Evolutionary conservation across 2,888 invertebrate species (phyloP), one percentile per base, ranked within the genome.

Genomic region (Nephrocerus scutellatus): DNA sequence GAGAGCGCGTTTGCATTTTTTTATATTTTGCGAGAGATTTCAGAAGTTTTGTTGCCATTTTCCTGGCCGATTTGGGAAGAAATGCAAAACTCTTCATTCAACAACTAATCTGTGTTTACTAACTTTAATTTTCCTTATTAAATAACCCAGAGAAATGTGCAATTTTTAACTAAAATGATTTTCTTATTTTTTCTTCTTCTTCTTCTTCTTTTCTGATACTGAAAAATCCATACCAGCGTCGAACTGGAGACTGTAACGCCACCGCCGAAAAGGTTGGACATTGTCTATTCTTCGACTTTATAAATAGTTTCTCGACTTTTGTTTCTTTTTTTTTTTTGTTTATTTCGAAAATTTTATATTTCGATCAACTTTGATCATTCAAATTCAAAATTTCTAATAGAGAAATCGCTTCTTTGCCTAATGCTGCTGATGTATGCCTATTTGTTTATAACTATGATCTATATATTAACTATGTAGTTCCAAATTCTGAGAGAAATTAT

Each of bases 211-310:
- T 31, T 44, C 25, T 24, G 29, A 37, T 37, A 36, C 48, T 44
- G 53, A 54, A 47, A 60, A 52, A 56, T 57, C 54, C 55, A 58
- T 61, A 66, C 59, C 66, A 66, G 67, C 65, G 58, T 56, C 53
- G 58, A 59, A 56, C 64, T 66, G 62, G 63, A 62, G 50, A 51
- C 57, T 55, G 60, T 60, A 57, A 59, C 57, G 59, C 56, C 62
- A 54, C 59, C 60, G 53, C 54, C 56, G 43, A 61, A 57, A 67
- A 67, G 66, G 66, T 67, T 66, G 61, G 66, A 60, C 46, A 47
- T 46, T n/a, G 10, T 22, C 23, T 22, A n/a, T 22, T 9, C 23
- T 22, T 22, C n/a, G 8, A 22, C 23, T 22, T 22, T 22, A 22
- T 9, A 22, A 8, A 22, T 22, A 9, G 10, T 22, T 22, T 51